These are phyloP conservation scores for Camelus dromedarius DNA, from an alignment of 2,113 vertebrate species.

Conservation along the genomic window DNA sequence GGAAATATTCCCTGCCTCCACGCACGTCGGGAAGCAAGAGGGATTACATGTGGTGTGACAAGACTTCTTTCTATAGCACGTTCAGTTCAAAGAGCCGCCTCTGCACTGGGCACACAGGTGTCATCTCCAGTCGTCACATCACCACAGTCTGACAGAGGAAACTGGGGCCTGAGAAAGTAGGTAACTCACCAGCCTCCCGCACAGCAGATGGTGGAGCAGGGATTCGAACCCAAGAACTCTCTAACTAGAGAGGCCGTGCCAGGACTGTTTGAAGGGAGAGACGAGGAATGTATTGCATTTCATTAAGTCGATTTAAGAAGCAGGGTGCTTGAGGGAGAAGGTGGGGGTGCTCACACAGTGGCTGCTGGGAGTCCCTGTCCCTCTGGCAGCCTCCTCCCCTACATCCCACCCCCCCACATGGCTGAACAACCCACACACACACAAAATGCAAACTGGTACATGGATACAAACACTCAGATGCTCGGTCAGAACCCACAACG, in stretches of 20 bases:
- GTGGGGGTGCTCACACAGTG: neutral
- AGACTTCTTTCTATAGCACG: neutral
- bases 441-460: neutral
- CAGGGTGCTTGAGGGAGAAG: neutral
- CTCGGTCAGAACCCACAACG: neutral
- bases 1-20: neutral
- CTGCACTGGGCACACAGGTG: neutral
- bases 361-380: neutral
- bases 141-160: neutral
- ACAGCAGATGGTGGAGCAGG: neutral
- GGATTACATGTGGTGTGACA: rapidly evolving
- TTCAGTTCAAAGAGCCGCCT: neutral
- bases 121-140: neutral
- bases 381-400: neutral
- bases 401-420: neutral
- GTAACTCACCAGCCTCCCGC: neutral
- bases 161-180: neutral
- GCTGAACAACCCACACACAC: no score
- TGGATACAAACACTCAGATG: neutral
- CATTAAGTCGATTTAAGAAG: neutral
- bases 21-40: neutral
- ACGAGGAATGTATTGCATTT: neutral
- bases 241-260: neutral
- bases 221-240: neutral
- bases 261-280: constrained; percentile 12